phyloP scores from a whole-genome alignment of 2,797 vertebrate genomes.

The Argya squamiceps region DNA sequence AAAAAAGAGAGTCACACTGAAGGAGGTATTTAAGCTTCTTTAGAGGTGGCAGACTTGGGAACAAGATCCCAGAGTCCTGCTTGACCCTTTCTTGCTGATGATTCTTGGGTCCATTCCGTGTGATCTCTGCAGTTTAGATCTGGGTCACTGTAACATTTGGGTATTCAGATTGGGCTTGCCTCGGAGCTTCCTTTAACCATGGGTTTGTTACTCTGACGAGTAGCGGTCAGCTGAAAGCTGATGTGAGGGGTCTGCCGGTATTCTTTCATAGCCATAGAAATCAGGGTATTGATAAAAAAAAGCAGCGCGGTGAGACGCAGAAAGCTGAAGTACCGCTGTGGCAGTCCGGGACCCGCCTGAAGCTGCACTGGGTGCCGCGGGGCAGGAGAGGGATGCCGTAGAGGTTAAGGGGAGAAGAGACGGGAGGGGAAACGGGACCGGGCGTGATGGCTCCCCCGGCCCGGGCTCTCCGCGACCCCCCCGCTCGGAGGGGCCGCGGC shows the following conservation, averaged over 20 bases:
- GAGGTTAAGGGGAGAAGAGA: not conserved
- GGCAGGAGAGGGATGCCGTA: not conserved
- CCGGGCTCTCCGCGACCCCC: not conserved
- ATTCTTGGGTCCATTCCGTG: not conserved
- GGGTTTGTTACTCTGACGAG: accelerated
- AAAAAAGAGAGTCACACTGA: not conserved
- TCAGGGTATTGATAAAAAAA: not conserved
- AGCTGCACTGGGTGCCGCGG: not conserved
- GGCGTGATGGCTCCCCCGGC: not conserved
- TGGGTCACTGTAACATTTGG: not conserved
- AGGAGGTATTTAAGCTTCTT: not conserved
- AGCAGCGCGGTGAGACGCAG: not conserved
- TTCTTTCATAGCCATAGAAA: not conserved
- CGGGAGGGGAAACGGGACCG: not conserved
- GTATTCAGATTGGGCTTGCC: not conserved
- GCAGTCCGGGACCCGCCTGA: not conserved
- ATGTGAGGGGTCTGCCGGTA: accelerated
- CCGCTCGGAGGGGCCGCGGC: not conserved
- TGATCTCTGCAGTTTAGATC: not conserved
- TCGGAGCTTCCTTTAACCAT: not conserved
- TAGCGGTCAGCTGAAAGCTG: not conserved
- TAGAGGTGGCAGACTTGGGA: not conserved
- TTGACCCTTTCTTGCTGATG: not conserved
- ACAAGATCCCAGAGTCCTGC: not conserved
- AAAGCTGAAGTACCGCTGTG: not conserved